Conservation (phyloP, 2,113 vertebrate genomes). For the Menidia beryllina region DNA sequence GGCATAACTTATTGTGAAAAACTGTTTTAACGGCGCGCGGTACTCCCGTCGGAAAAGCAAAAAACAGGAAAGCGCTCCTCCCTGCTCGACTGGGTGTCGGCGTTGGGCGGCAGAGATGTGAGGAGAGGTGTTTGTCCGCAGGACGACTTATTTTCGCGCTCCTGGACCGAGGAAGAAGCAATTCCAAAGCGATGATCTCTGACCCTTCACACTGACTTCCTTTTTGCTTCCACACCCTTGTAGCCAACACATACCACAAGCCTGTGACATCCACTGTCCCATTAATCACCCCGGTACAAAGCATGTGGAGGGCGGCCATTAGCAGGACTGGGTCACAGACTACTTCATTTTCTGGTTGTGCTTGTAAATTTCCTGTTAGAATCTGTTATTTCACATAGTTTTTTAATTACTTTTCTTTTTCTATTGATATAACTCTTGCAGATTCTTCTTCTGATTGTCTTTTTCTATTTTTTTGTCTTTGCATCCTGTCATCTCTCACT, state of each 20-base stretch:
- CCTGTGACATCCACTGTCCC: conserved; percentile 9
- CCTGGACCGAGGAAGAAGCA: conserved; percentile 27
- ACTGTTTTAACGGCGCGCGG: conserved; percentile 20
- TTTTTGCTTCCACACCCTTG: conserved; percentile 29
- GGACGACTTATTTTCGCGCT: conserved; percentile 69
- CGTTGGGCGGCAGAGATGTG: conserved; percentile 36
- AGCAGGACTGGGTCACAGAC: not conserved
- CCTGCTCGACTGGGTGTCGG: conserved; percentile 46
- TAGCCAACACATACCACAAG: not conserved
- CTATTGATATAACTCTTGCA: conserved; percentile 15
- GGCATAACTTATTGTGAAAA: conserved; percentile 12
- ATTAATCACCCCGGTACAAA: not conserved
- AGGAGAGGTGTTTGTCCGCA: conserved; percentile 35
- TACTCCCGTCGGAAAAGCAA: conserved; percentile 65
- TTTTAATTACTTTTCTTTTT: conserved; percentile 37
- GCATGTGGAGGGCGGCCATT: conserved; percentile 10
- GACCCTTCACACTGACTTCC: conserved; percentile 39
- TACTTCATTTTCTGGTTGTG: conserved; percentile 4
- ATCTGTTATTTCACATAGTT: conserved; percentile 2
- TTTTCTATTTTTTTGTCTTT: conserved; percentile 64
- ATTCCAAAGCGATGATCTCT: conserved; percentile 16
- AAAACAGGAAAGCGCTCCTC: conserved; percentile 81
- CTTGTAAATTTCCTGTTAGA: not conserved
- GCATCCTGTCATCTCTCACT: conserved; percentile 44
- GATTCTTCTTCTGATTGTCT: conserved; percentile 49